These are phyloP conservation scores for Anticlea derivata DNA, from an alignment of 2,888 invertebrate species.

Conservation along the genomic window DNA sequence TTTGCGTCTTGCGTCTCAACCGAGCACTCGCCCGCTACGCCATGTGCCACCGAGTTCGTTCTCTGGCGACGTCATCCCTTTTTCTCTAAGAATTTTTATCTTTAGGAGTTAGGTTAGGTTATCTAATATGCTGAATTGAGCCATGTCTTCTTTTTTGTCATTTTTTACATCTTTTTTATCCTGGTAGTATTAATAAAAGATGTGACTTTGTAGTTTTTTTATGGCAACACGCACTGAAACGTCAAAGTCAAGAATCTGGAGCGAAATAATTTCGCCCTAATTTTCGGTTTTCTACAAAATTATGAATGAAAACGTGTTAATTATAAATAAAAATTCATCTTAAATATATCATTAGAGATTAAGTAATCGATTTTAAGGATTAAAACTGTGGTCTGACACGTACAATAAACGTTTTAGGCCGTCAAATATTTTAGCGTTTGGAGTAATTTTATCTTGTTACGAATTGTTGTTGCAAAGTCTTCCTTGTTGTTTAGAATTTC, in stretches of 20 bases:
- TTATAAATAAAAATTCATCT: slow-evolving; percentile 44
- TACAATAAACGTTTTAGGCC: slow-evolving; percentile 38
- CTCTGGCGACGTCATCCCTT: too few species aligned
- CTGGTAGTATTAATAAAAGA: background rate
- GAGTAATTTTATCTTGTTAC: slow-evolving; percentile 29
- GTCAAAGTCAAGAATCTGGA: slow-evolving; percentile 71
- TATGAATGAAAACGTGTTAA: slow-evolving; percentile 71
- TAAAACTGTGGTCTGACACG: slow-evolving; percentile 35
- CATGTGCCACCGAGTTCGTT: too few species aligned
- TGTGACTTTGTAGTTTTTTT: slow-evolving; percentile 4
- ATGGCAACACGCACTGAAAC: slow-evolving; percentile 54
- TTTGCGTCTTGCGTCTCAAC: too few species aligned
- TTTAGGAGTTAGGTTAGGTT: too few species aligned
- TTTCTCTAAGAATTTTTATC: too few species aligned
- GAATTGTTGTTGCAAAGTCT: slow-evolving; percentile 43
- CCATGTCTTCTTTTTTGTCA: background rate
- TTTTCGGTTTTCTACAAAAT: slow-evolving; percentile 57
- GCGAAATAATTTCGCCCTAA: slow-evolving; percentile 64
- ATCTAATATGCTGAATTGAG: too few species aligned
- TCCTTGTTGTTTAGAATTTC: slow-evolving; percentile 42
- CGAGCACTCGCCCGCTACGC: too few species aligned
- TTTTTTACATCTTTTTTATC: background rate
- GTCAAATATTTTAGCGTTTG: slow-evolving; percentile 40
- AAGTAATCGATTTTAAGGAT: slow-evolving; percentile 31
- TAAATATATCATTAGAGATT: slow-evolving; percentile 33